Base-by-base conservation (phyloP, 2,797 vertebrate genomes). In the Morus bassanus region DNA sequence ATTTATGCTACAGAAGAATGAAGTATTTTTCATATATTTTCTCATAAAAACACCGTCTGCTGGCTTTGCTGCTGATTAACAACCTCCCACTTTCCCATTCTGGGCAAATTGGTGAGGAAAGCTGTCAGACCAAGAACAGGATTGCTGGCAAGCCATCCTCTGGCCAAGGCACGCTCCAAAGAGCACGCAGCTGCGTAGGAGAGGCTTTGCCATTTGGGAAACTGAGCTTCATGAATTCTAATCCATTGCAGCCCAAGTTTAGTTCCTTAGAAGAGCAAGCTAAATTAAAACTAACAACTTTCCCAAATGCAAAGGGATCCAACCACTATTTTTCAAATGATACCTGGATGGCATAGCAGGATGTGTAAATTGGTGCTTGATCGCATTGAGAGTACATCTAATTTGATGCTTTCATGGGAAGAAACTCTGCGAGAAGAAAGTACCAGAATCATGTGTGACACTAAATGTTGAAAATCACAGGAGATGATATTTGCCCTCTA, bases 51-150 rank as follows among this genome's bases (percentile, higher is more conserved):
- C 45, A 94, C 60, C 4, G 23, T 23, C 83, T 95, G 77, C 53
- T 96, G 88, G 67, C 74, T 93, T 93, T 91, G 77, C 80, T 87
- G 75, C 70, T 94, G 88, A 95, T 94, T 87, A 95, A 76, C 72
- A 96, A 60, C 86, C 93, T 94, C 88, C 80, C 35, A 94, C 86
- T 87, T 94, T 48, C n/a, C 80, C 73, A 17, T 60, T 94, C 80
- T 2, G 19, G 93, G 90, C 41, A 94, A 94, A 77, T 8, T 48
- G 54, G 61, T 73, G 86, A 94, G 77, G 81, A 88, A 88, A 91
- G 63, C 69, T 97, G 95, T 93, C 91, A 97, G 94, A 86, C 79
- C 73, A 79, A 69, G 51, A 89, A 65, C 46, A 73, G 61, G 37
- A 85, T 39, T 85, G 31, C 51, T 94, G 90, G 88, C 88, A 93